Conservation (phyloP, 2,113 vertebrate genomes). For the Alces alces region DNA sequence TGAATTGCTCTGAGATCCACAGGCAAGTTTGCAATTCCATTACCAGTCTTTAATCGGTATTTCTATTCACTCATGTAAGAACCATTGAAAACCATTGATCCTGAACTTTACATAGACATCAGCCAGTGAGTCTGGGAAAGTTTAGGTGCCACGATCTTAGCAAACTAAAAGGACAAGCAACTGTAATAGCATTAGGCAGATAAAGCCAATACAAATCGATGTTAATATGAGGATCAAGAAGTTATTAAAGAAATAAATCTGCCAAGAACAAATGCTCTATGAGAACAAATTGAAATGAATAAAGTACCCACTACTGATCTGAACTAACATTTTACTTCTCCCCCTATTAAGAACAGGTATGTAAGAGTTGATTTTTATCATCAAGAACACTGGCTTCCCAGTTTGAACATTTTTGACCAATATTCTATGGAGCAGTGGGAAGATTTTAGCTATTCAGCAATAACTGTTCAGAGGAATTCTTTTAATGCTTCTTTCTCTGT, state of each 20-base stretch:
- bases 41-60: conserved; percentile 38
- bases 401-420: neutral
- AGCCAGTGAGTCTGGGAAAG: conserved; percentile 39
- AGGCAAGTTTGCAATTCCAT: conserved; percentile 42
- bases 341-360: neutral
- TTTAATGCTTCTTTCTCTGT: neutral
- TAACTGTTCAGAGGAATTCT: neutral
- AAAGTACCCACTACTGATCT: neutral
- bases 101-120: conserved; percentile 53
- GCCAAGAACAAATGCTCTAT: neutral
- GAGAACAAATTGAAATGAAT: neutral
- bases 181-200: neutral
- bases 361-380: neutral
- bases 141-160: conserved; percentile 49
- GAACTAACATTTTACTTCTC: neutral
- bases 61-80: conserved; percentile 59
- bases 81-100: conserved; percentile 66
- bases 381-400: neutral
- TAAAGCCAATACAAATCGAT: neutral
- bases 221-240: neutral
- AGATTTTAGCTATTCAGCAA: neutral
- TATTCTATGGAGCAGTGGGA: neutral
- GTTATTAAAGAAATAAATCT: neutral
- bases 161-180: conserved; percentile 12
- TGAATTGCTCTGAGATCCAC: conserved; percentile 65